Conservation (phyloP, 2,797 vertebrate species). For the Chelmon rostratus region DNA sequence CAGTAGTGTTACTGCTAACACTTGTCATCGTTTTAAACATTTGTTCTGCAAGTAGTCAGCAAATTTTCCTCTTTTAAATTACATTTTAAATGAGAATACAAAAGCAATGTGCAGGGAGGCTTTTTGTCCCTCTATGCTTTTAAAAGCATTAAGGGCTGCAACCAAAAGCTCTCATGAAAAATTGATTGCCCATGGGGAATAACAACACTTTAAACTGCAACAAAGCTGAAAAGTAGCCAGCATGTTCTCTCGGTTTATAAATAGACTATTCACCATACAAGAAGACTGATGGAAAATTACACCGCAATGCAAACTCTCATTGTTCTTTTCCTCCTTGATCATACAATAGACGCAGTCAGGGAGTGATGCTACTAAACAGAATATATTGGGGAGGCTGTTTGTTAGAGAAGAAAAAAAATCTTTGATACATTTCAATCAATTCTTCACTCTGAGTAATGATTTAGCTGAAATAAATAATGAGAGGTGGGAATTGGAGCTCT, state of each 20-base stretch:
- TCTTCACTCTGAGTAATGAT: constrained; percentile 70
- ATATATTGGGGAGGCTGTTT: constrained; percentile 27
- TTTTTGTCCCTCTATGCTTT: constrained; percentile 72
- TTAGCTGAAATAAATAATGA: constrained; percentile 83
- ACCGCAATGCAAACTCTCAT: constrained; percentile 41
- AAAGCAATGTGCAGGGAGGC: constrained; percentile 63
- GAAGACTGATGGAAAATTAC: constrained; percentile 40
- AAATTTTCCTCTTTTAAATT: constrained; percentile 57
- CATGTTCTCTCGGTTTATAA: constrained; percentile 53
- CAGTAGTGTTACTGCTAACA: background rate
- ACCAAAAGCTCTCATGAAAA: constrained; percentile 78
- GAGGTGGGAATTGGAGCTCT: constrained; percentile 80
- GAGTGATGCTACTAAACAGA: constrained; percentile 37
- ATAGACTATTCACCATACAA: constrained; percentile 42
- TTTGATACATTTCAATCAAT: constrained; percentile 68
- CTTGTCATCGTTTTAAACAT: constrained; percentile 31
- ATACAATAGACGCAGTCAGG: constrained; percentile 35
- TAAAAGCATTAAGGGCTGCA: constrained; percentile 71
- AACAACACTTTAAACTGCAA: constrained; percentile 63
- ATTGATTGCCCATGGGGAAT: constrained; percentile 69
- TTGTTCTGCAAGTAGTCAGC: constrained; percentile 51
- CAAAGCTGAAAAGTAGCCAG: constrained; percentile 57
- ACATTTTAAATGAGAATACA: constrained; percentile 61
- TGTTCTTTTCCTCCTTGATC: constrained; percentile 18
- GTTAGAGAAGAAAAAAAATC: constrained; percentile 18